Base-by-base conservation (phyloP, 2,113 vertebrate genomes). In the Pedetes capensis region DNA sequence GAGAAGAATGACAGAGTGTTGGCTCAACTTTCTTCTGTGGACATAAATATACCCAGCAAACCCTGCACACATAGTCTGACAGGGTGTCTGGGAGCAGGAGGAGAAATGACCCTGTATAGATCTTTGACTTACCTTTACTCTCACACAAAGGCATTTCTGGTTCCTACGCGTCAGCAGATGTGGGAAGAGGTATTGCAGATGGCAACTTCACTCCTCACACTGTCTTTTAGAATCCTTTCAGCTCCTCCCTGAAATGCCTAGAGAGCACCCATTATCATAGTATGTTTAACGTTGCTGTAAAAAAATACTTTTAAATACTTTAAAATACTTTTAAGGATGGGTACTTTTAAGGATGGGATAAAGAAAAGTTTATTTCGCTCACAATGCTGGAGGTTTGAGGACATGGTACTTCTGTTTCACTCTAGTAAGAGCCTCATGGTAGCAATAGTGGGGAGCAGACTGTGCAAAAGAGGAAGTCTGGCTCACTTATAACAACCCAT, bases 11-110 rank as follows among this genome's bases (percentile, higher is more conserved):
- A 1, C 12, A 51, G 5, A 71, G 7, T 12, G 0, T 59, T 64
- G 22, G 29, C 32, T 89, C 42, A 49, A 1, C 7, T 89, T 83
- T 87, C 29, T 37, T 6, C 49, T 0, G 1, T 1, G 22, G 17
- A 12, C 12, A 27, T 59, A 37, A 64, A 20, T 14, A 51, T 42
- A 6, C 44, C 12, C 74, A 79, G 3, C 27, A 39, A 79, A 63
- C 3, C 53, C 27, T 39, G 32, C 29, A 44, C 3, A n/a, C n/a
- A n/a, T n/a, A 7, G 12, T 13, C 0, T 0, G 12, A 18, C 44
- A 29, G 10, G 1, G 20, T 22, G 47, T 13, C 63, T 13, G 2
- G 7, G 5, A 8, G 10, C 0, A 5, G 71, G 13, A 37, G 11
- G 8, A 53, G 7, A 14, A 37, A 64, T 16, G 16, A 14, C 63